Evolutionary conservation across 2,797 vertebrate species (phyloP).

Genomic region (Enteromius anoplus): DNA sequence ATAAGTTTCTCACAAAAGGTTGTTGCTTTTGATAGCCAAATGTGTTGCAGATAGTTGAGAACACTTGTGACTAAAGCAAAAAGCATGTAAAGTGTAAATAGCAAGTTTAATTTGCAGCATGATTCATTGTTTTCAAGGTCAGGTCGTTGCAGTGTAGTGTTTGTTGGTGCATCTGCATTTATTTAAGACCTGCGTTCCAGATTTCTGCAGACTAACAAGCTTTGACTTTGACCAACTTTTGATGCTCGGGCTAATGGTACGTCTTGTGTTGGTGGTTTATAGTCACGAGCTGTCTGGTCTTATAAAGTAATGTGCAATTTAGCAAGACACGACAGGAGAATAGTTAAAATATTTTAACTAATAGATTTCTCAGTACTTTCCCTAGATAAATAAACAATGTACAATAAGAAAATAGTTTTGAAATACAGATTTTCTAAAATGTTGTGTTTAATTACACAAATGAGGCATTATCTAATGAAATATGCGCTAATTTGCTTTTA

Average conservation of each 20-base stretch:
- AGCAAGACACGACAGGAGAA: neutral
- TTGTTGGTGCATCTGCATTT: neutral
- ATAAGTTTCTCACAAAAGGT: neutral
- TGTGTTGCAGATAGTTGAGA: neutral
- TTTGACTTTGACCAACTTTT: neutral
- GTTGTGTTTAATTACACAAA: too few relatives aligned
- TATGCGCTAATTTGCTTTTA: neutral
- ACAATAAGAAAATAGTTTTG: neutral
- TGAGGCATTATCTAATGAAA: neutral
- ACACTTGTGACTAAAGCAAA: neutral
- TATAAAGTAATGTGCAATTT: neutral
- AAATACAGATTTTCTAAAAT: neutral
- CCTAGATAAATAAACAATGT: neutral
- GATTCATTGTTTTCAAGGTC: neutral
- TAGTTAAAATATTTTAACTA: neutral
- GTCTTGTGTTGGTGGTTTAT: neutral
- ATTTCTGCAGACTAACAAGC: constrained; percentile 8
- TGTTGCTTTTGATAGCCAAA: too few relatives aligned
- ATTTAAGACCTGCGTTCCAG: neutral
- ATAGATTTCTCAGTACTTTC: neutral
- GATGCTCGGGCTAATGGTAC: neutral
- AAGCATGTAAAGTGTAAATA: neutral
- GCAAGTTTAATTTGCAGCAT: neutral
- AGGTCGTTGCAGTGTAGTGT: neutral
- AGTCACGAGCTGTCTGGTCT: neutral